These are phyloP conservation scores for Pissodes strobi DNA, from an alignment of 1,140 invertebrate genomes.

Conservation along the genomic window DNA sequence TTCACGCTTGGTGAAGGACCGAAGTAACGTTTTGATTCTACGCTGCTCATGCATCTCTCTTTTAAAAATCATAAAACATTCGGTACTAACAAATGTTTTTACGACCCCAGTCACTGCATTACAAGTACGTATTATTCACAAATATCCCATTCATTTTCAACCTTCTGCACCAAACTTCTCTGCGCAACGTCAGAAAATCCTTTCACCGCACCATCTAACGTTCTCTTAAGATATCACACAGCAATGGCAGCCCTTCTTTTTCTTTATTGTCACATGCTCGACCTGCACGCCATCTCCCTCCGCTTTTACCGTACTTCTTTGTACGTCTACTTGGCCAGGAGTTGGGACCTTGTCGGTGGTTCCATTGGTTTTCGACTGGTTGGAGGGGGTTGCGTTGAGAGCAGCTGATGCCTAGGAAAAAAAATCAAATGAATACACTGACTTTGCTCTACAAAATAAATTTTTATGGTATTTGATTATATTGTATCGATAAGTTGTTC, in stretches of 20 bases:
- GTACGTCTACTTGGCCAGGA: constrained; percentile 71
- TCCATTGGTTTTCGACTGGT: constrained; percentile 44
- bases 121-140: neutral
- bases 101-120: too few relatives aligned
- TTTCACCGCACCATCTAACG: neutral
- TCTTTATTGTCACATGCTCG: constrained; percentile 84
- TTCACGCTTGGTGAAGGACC: too few relatives aligned
- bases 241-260: constrained; percentile 89
- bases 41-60: too few relatives aligned
- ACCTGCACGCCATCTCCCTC: constrained; percentile 76
- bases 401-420: constrained; percentile 12
- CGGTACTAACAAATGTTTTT: too few relatives aligned
- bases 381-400: constrained; percentile 42
- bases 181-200: neutral
- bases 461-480: too few relatives aligned
- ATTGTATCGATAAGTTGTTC: too few relatives aligned
- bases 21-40: too few relatives aligned
- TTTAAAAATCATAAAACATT: too few relatives aligned
- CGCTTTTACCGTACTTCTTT: constrained; percentile 70
- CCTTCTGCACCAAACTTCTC: neutral
- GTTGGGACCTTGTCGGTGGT: constrained; percentile 51
- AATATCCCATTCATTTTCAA: constrained; percentile 1
- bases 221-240: constrained; percentile 80
- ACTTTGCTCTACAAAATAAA: too few relatives aligned
- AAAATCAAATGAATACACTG: too few relatives aligned